Base-by-base conservation (phyloP, 2,888 invertebrate genomes). In the Acronicta alni region DNA sequence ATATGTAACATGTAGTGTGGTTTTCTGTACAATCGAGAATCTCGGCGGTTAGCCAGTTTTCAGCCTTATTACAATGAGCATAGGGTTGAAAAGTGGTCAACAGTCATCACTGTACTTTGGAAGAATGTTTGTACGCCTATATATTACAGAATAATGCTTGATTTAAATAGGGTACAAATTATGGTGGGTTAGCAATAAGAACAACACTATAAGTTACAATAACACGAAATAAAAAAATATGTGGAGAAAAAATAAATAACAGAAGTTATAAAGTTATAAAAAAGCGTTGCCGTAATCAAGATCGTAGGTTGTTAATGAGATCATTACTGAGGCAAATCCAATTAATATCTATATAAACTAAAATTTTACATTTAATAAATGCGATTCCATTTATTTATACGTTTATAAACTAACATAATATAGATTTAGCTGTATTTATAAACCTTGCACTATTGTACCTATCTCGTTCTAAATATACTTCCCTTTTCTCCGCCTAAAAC, bases 251-350 rank as follows among this genome's bases (percentile, higher is more conserved):
- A 61, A 59, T 75, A 77, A 62, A 62, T 73, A 76, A 66, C 14
- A 73, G 56, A 56, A 54, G 47, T 30, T 30, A 67, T 61, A 64
- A 58, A 43, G 42, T 41, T 47, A 53, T 55, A 60, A 66, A 39
- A 68, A 56, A 75, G 57, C 74, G 74, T 77, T 77, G 72, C 75
- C 74, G 66, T 69, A 65, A 57, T 63, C 35, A 79, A 79, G 77
- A 76, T 72, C 68, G 63, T 79, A 72, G 61, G 39, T 74, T 69
- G 72, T 67, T 78, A 74, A 72, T 77, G 79, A 79, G 79, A 79
- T 79, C 79, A 79, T 46, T 62, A 69, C 35, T 37, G 72, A 75
- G 78, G 79, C 63, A 72, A 67, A 78, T 70, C 75, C 26, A 57
- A 57, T 63, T 20, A 61, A 38, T 49, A 44, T 47, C 41, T 53